Percentiles rank a stretch among this genome's conserved stretches.
phyloP scores from a whole-genome alignment of 2,113 vertebrate genomes.

The Agelaius tricolor region DNA sequence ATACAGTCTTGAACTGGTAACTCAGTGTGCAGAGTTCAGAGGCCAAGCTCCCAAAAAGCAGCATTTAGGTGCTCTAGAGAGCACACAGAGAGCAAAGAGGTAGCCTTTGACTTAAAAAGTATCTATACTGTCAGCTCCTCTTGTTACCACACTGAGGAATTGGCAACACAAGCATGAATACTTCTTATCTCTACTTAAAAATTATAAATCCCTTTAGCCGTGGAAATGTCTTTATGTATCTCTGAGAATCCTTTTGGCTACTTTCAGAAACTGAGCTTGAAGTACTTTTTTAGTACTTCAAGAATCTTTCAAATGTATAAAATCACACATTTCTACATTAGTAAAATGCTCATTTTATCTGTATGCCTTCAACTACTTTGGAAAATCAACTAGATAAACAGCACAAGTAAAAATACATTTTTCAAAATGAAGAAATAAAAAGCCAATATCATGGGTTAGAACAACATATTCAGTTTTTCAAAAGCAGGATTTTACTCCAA shows the following conservation, averaged over 20 bases:
- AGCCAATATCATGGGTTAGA: background rate
- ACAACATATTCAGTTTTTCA: background rate
- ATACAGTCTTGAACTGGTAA: background rate
- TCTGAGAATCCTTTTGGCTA: background rate
- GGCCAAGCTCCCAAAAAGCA: background rate
- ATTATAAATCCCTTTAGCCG: background rate
- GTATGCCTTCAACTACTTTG: background rate
- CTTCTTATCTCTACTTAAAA: background rate
- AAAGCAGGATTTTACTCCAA: slow-evolving; percentile 24
- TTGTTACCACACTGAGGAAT: background rate
- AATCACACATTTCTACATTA: background rate
- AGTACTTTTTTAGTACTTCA: background rate
- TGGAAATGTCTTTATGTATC: background rate
- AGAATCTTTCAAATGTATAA: background rate
- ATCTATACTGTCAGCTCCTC: background rate
- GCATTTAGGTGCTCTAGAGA: background rate
- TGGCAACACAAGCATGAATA: background rate
- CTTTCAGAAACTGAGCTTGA: background rate
- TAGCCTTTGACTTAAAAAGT: background rate
- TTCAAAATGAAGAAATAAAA: background rate
- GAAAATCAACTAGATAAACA: background rate
- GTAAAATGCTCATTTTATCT: background rate
- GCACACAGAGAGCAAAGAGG: background rate
- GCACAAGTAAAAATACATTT: background rate
- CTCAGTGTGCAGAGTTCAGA: background rate